A percentile compares a stretch with the other conserved stretches of the same genome.
phyloP scores from a whole-genome alignment of 2,888 invertebrate species.

The Anarsia innoxiella region DNA sequence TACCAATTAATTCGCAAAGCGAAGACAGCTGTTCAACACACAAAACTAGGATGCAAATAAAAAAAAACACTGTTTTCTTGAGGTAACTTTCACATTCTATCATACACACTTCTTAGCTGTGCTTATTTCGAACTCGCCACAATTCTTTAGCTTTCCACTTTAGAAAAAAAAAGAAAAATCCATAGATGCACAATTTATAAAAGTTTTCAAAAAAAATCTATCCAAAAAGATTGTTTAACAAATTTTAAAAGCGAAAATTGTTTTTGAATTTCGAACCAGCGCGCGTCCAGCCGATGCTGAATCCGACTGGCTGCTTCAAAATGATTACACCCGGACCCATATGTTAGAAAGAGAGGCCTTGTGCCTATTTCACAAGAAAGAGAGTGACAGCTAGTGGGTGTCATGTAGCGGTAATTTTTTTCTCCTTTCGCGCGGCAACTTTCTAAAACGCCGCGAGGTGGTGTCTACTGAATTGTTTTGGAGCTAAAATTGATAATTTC shows the following conservation, averaged over 20 bases:
- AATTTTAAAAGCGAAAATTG: neutral
- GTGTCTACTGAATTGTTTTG: slow-evolving; percentile 42
- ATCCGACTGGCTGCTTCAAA: slow-evolving; percentile 45
- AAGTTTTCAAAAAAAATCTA: neutral
- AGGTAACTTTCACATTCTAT: slow-evolving; percentile 58
- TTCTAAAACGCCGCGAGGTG: slow-evolving; percentile 65
- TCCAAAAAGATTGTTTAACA: neutral
- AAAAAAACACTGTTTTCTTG: slow-evolving; percentile 31
- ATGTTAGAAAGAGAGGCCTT: slow-evolving; percentile 38
- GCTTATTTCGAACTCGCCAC: no score
- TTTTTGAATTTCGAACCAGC: slow-evolving; percentile 9
- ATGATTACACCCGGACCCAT: slow-evolving; percentile 42
- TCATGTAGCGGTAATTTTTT: slow-evolving; percentile 70
- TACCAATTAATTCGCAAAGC: slow-evolving; percentile 3
- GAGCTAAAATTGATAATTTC: slow-evolving; percentile 27
- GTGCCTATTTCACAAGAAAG: slow-evolving; percentile 21
- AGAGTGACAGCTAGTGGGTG: slow-evolving; percentile 47
- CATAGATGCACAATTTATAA: no score
- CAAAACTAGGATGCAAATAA: slow-evolving; percentile 6
- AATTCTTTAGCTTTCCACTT: no score
- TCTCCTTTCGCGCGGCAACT: slow-evolving; percentile 69
- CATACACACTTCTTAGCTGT: slow-evolving; percentile 27
- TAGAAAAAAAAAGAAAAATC: neutral
- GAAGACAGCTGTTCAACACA: slow-evolving; percentile 9
- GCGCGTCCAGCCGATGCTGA: slow-evolving; percentile 3